Evolutionary conservation across 2,113 vertebrate species (phyloP).

Genomic region (Atherinomorus stipes): DNA sequence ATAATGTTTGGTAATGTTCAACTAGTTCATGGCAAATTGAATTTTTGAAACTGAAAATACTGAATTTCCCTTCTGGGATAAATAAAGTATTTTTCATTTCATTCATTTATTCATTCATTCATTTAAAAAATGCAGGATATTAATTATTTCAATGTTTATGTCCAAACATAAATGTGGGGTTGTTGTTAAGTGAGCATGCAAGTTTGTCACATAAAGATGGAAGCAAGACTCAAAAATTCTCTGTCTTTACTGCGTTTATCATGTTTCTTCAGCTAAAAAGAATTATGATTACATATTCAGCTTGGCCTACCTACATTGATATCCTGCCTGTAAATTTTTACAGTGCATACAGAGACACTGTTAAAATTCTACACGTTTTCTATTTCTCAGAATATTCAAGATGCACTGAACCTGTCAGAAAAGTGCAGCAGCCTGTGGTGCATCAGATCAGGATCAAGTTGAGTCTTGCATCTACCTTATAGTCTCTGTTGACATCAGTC

Average conservation of each 20-base stretch:
- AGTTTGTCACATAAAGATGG: not conserved
- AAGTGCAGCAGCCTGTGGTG: not conserved
- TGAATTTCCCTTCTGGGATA: no score
- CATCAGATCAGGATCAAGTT: not conserved
- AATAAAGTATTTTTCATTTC: no score
- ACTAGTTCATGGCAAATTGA: no score
- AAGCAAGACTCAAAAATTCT: not conserved
- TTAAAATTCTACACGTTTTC: no score
- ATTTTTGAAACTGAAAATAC: no score
- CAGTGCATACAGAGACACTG: no score
- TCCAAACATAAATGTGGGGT: no score
- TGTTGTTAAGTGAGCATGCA: not conserved
- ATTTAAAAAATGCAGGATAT: no score
- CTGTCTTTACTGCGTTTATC: not conserved
- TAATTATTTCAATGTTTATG: no score
- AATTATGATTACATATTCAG: not conserved
- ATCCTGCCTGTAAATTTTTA: no score
- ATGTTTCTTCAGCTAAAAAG: not conserved
- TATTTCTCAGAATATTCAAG: not conserved
- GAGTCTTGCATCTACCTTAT: constrained; percentile 84
- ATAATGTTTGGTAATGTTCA: not conserved
- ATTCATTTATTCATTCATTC: no score
- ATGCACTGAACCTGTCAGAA: not conserved
- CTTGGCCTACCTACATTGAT: no score
- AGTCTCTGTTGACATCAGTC: constrained; percentile 93